phyloP scores from a whole-genome alignment of 2,797 vertebrate genomes.

The Bradypodion ventrale region DNA sequence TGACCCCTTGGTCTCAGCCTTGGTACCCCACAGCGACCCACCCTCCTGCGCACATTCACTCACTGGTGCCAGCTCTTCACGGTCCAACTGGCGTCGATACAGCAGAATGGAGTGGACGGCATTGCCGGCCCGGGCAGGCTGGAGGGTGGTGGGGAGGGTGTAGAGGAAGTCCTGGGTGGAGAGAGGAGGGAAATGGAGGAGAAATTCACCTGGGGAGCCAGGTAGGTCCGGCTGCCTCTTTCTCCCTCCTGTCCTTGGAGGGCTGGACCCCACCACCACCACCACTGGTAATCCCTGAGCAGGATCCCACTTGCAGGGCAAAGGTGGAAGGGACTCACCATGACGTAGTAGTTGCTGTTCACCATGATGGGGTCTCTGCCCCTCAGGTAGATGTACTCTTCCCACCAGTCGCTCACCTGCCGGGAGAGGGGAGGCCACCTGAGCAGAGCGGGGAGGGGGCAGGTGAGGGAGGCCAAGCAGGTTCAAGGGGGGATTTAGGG shows the following conservation, averaged over 20 bases:
- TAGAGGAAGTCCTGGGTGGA: slow-evolving; percentile 87
- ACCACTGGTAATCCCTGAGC: too few species aligned
- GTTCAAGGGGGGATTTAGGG: too few species aligned
- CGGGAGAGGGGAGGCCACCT: too few species aligned
- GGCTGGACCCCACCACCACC: too few species aligned
- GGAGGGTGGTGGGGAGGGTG: slow-evolving; percentile 80
- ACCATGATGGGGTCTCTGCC: slow-evolving; percentile 91
- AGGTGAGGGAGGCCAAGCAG: neutral
- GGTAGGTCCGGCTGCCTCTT: neutral
- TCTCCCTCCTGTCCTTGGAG: too few species aligned
- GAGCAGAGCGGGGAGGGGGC: too few species aligned
- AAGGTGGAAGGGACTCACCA: neutral
- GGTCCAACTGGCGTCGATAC: slow-evolving; percentile 91
- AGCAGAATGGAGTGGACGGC: slow-evolving; percentile 87
- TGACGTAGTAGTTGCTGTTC: slow-evolving; percentile 93
- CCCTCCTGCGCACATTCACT: slow-evolving; percentile 53
- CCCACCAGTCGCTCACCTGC: slow-evolving; percentile 98
- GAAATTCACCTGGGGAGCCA: too few species aligned
- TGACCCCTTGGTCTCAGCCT: too few species aligned
- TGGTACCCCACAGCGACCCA: too few species aligned
- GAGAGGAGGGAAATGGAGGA: rapidly evolving
- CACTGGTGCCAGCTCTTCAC: slow-evolving; percentile 90
- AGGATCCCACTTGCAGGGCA: too few species aligned
- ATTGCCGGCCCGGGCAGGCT: slow-evolving; percentile 90
- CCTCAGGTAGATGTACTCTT: slow-evolving; percentile 91